Percentiles rank a stretch among this genome's conserved stretches.
Evolutionary conservation across 2,888 invertebrate genomes (phyloP).

Genomic region (Patella ulyssiponensis): DNA sequence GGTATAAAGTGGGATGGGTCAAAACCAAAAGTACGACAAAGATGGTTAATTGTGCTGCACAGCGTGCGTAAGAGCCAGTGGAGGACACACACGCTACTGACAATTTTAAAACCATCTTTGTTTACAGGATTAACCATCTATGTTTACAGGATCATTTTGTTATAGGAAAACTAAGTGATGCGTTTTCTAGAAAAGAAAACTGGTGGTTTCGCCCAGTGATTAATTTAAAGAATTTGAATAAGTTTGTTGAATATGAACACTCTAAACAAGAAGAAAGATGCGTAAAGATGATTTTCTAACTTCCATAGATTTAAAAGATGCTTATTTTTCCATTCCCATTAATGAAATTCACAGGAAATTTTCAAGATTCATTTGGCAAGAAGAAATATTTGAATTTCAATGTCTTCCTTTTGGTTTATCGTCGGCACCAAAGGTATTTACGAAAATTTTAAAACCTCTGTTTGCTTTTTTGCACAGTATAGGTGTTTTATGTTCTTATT

Average conservation of each 20-base stretch:
- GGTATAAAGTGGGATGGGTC: too few species aligned
- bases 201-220: background rate
- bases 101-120: too few species aligned
- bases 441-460: background rate
- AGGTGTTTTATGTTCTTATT: background rate
- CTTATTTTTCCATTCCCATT: background rate
- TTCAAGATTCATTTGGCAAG: too few species aligned
- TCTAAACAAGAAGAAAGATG: background rate
- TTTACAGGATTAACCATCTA: too few species aligned
- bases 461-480: background rate
- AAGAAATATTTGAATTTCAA: too few species aligned
- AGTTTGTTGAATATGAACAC: background rate
- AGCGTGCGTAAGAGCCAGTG: too few species aligned
- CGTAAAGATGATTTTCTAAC: background rate
- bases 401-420: background rate
- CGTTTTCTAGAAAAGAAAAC: constrained; percentile 1
- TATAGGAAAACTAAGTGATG: too few species aligned
- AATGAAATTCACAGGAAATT: background rate
- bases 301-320: background rate
- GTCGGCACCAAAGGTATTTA: background rate
- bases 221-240: background rate
- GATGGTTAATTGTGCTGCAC: too few species aligned
- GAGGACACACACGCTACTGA: too few species aligned
- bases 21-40: too few species aligned
- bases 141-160: too few species aligned